Evolutionary conservation across 53 echinoderm and acorn worm genomes (phyloP), one percentile per base, ranked within the genome.

Genomic region (Echinometra lucunter): DNA sequence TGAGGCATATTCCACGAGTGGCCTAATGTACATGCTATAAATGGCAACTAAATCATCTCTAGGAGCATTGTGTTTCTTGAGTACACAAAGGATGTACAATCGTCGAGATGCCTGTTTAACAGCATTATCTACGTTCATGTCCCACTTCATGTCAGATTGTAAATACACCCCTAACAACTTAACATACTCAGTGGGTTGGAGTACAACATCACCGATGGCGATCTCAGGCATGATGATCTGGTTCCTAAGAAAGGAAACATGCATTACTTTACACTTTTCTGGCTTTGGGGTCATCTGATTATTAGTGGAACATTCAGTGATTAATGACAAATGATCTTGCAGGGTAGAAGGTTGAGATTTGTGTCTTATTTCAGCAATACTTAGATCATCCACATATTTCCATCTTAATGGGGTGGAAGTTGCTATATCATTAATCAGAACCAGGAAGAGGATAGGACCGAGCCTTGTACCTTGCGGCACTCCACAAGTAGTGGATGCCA

Each of bases 331-430:
- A 75, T 75, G 40, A 17, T 75, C 17, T 38, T 75, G 75, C 38
- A 75, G 38, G 12, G 1, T 75, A 17, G 75, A 75, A 75, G 75
- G 75, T 75, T 75, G 75, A 37, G 40, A 40, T 38, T 75, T 75
- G 38, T 75, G 19, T 37, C 75, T 74, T 37, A 75, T 75, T 75
- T 40, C 75, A 75, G 75, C 75, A 18, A 75, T 0, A 75, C 16
- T 75, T 27, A 75, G 38, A 38, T 75, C 75, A 75, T 75, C 75
- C 12, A 75, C 75, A 75, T 40, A 75, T n/a, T n/a, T n/a, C n/a
- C n/a, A 75, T 75, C 75, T 75, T 16, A 75, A 30, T 11, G 40
- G 40, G 17, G 75, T 75, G 16, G 75, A 75, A 5, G 75, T 75
- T 37, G 75, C 75, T 27, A 75, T 27, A 38, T 75, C 75, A 75